A percentile compares a stretch with the other conserved stretches of the same genome.
phyloP scores from a whole-genome alignment of 1,140 invertebrate species.

The Drosophila bocqueti region DNA sequence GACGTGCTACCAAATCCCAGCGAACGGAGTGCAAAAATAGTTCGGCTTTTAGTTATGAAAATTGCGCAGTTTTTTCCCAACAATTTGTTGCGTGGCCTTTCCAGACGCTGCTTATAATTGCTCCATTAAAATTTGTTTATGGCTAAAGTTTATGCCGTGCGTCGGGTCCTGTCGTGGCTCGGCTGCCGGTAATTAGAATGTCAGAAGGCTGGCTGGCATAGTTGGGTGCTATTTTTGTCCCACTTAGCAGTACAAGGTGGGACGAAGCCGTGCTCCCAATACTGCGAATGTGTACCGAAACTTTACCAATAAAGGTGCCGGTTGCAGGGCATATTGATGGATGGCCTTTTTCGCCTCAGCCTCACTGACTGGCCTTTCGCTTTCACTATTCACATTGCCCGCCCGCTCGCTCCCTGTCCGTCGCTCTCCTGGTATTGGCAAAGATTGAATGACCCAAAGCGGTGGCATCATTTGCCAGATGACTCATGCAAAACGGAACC shows the following conservation, averaged over 20 bases:
- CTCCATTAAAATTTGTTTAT: conserved; percentile 84
- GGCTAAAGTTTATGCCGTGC: conserved; percentile 70
- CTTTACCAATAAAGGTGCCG: conserved; percentile 5
- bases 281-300: background rate
- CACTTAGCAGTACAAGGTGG: conserved; percentile 25
- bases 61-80: conserved; percentile 47
- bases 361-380: conserved; percentile 13
- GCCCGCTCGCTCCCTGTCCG: background rate
- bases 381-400: conserved; percentile 13
- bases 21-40: conserved; percentile 54
- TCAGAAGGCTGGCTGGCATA: conserved; percentile 44
- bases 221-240: conserved; percentile 52
- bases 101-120: conserved; percentile 80
- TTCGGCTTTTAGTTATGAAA: conserved; percentile 70
- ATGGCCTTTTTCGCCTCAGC: conserved; percentile 16
- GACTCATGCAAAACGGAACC: conserved; percentile 66
- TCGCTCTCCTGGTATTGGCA: conserved; percentile 39
- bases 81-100: conserved; percentile 63
- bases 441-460: conserved; percentile 52
- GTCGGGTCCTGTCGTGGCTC: conserved; percentile 45
- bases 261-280: background rate
- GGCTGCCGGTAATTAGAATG: conserved; percentile 70
- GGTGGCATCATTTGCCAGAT: conserved; percentile 71
- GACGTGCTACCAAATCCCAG: conserved; percentile 29
- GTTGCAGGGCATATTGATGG: conserved; percentile 24